Conservation (phyloP, 2,113 vertebrate genomes). For the Syrrhaptes paradoxus region DNA sequence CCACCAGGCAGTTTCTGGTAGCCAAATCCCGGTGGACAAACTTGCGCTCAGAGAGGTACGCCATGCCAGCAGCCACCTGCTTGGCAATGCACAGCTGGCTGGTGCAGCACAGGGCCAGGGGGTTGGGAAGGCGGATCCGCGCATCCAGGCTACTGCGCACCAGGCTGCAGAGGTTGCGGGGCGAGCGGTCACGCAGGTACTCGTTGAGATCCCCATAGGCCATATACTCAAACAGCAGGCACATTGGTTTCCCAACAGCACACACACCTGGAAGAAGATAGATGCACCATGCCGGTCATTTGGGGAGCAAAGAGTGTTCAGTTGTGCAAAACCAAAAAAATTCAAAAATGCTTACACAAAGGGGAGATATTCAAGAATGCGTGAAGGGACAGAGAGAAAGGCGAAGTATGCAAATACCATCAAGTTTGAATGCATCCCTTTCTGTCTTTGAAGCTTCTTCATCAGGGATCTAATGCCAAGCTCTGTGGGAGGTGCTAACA, state of each 20-base stretch:
- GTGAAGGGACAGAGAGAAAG: background rate
- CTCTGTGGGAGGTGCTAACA: background rate
- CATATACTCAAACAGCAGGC: slow-evolving; percentile 98
- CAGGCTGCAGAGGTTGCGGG: slow-evolving; percentile 78
- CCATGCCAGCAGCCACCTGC: slow-evolving; percentile 95
- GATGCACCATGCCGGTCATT: background rate
- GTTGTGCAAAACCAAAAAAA: background rate
- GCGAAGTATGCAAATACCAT: background rate
- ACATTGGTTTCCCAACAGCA: slow-evolving; percentile 97
- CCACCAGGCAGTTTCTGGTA: slow-evolving; percentile 95
- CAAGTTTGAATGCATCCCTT: background rate
- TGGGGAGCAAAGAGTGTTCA: background rate
- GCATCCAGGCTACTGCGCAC: slow-evolving; percentile 74
- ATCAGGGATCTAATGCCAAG: background rate
- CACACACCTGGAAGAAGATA: slow-evolving; percentile 85
- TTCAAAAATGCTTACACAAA: background rate
- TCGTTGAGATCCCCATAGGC: slow-evolving; percentile 94
- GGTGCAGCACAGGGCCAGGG: slow-evolving; percentile 75
- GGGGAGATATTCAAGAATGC: background rate
- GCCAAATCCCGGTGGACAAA: slow-evolving; percentile 97
- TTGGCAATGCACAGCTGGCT: slow-evolving; percentile 92
- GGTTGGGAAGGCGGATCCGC: slow-evolving; percentile 69
- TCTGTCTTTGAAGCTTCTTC: background rate
- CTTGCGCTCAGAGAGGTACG: slow-evolving; percentile 95
- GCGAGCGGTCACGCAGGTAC: slow-evolving; percentile 87